A percentile compares a stretch with the other conserved stretches of the same genome.
Conservation (phyloP, 2,113 vertebrate species). For the Parotia lawesii region DNA sequence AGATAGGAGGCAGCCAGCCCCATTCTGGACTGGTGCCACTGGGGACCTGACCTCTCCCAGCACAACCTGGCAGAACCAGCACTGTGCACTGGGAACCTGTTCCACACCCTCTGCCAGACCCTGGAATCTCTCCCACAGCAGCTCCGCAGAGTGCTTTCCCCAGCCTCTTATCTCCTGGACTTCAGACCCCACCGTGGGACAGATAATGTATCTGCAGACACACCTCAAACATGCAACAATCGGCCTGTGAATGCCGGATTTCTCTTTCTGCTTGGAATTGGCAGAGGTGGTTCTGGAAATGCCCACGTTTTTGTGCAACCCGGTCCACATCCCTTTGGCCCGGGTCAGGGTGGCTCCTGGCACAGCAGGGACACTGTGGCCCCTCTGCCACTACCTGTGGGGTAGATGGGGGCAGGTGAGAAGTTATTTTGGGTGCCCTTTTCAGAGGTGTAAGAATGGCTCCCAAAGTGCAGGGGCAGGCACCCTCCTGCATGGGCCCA, state of each 20-base stretch:
- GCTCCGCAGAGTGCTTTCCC: background rate
- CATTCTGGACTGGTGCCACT: rapidly evolving
- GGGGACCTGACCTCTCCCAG: background rate
- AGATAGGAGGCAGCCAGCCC: background rate
- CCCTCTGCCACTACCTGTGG: background rate
- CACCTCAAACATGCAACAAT: background rate
- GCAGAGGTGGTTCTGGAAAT: background rate
- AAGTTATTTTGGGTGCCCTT: background rate
- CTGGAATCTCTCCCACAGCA: background rate
- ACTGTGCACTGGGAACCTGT: background rate
- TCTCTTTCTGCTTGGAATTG: background rate
- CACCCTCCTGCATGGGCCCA: rapidly evolving
- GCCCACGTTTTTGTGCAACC: background rate
- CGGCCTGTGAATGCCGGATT: background rate
- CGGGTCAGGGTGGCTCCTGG: background rate
- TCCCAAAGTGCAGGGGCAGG: background rate
- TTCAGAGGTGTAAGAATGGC: background rate
- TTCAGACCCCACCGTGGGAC: background rate
- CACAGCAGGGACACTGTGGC: background rate
- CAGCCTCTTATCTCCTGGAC: slow-evolving; percentile 51
- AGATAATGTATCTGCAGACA: slow-evolving; percentile 21
- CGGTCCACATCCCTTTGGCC: background rate
- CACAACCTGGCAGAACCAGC: background rate
- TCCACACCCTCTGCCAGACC: background rate
- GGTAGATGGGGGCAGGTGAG: background rate